Conservation (phyloP, 2,888 invertebrate species). For the Diarsia mendica region DNA sequence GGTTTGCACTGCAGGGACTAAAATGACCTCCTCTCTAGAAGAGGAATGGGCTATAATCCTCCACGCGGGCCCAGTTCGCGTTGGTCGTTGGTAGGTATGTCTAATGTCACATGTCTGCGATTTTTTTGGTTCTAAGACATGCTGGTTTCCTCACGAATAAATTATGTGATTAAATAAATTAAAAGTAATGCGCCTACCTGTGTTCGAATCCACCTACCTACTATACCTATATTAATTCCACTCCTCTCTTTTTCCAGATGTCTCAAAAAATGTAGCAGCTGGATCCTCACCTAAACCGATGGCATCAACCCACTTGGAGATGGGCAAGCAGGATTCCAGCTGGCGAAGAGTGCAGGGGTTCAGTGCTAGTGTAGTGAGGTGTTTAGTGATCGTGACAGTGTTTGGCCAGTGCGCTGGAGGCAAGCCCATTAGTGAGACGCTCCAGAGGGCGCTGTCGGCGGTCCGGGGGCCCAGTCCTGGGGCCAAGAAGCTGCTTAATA, state of each 20-base stretch:
- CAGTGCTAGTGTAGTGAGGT: constrained; percentile 75
- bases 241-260: constrained; percentile 73
- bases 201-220: too few relatives aligned
- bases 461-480: constrained; percentile 89
- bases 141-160: too few relatives aligned
- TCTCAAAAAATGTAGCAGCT: constrained; percentile 73
- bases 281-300: constrained; percentile 52
- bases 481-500: constrained; percentile 89
- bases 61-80: too few relatives aligned
- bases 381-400: constrained; percentile 79
- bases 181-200: too few relatives aligned
- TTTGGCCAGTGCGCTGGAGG: constrained; percentile 76
- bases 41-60: too few relatives aligned
- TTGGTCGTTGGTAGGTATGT: too few relatives aligned
- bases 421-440: constrained; percentile 89
- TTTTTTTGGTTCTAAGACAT: too few relatives aligned
- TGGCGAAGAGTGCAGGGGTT: constrained; percentile 76
- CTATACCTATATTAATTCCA: not conserved
- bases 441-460: constrained; percentile 88
- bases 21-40: too few relatives aligned
- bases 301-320: constrained; percentile 64
- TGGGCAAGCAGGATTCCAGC: constrained; percentile 79
- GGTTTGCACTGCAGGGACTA: too few relatives aligned
- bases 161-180: too few relatives aligned
- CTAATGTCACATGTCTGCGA: too few relatives aligned